Percentiles rank a stretch among this genome's conserved stretches.
Conservation (phyloP, 1,140 invertebrate species). For the Cherax destructor region DNA sequence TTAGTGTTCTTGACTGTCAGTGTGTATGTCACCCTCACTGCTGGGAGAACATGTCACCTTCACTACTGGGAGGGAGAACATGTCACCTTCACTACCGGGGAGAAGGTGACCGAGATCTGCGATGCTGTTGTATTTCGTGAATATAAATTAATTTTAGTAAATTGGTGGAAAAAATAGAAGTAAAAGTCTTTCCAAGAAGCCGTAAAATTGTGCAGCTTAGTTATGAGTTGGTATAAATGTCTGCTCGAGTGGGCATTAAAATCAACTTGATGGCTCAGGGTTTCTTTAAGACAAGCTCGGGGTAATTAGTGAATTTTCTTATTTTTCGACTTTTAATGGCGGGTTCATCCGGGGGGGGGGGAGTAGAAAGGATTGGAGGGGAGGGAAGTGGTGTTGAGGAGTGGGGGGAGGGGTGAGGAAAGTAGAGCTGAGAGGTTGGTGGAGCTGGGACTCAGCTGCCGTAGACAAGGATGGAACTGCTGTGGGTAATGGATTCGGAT, state of each 20-base stretch:
- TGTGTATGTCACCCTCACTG: too few relatives aligned
- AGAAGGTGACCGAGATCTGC: neutral
- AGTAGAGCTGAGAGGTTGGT: neutral
- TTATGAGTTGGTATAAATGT: slow-evolving; percentile 64
- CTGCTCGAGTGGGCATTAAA: slow-evolving; percentile 59
- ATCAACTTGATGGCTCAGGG: slow-evolving; percentile 61
- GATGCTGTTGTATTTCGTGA: slow-evolving; percentile 35
- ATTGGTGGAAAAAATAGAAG: slow-evolving; percentile 38
- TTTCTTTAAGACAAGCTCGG: slow-evolving; percentile 60
- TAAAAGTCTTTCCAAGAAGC: slow-evolving; percentile 61
- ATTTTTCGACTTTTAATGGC: slow-evolving; percentile 46
- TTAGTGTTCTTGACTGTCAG: too few relatives aligned
- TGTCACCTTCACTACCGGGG: too few relatives aligned
- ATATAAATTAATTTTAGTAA: slow-evolving; percentile 64
- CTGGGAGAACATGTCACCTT: too few relatives aligned
- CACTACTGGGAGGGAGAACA: too few relatives aligned
- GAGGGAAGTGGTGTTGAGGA: neutral
- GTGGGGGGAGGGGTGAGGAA: neutral
- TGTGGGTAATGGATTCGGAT: too few relatives aligned
- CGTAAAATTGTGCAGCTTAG: slow-evolving; percentile 60
- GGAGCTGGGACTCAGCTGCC: neutral
- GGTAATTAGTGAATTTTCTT: slow-evolving; percentile 64
- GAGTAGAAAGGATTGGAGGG: neutral
- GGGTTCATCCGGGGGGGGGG: neutral
- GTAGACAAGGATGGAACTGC: too few relatives aligned